Evolutionary conservation across 2,797 vertebrate genomes (phyloP), one percentile per base, ranked within the genome.

Genomic region (Peromyscus attwateri): DNA sequence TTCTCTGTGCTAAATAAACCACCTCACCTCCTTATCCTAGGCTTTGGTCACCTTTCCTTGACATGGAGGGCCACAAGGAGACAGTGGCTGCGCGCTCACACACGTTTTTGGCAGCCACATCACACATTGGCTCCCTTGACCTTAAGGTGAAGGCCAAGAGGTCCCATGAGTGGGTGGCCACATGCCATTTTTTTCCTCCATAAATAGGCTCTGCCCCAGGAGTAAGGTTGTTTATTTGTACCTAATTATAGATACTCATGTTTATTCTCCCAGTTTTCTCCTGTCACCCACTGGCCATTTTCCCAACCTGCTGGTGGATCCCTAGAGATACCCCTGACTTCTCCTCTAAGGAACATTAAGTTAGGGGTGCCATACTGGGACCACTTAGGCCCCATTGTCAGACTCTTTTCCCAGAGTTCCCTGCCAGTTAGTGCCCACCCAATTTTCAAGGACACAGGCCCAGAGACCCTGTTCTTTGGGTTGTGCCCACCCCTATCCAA

Each of bases 221-320:
- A 95, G 55, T 14, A 8, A 79, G 8, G 49, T 80, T 96, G 88
- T 97, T 97, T 96, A 80, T 96, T 88, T 95, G 64, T 60, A 66
- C 70, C 95, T 95, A 97, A 95, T 97, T 96, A 95, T 96, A 97
- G 95, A 82, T 37, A 43, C 17, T 96, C 55, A 52, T 57, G 49
- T 84, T 95, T 95, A 73, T 80, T 87, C 91, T 95, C 43, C 60
- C 29, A 77, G 12, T 64, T n/a, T 76, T 84, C 77, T 87, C 55
- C 83, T 71, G 73, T 70, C 16, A 66, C 34, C 68, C 49, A 21
- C 4, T 2, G 89, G 29, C 66, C 11, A 9, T 83, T 94, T 96
- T 73, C 60, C 68, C 66, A 97, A 52, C 87, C 66, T 85, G 46
- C 27, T 4, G 1, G 21, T 77, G 1, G 4, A 6, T 60, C 57